A percentile compares a stretch with the other conserved stretches of the same genome.
Conservation (phyloP, 2,797 vertebrate species). For the Lutjanus argentimaculatus region DNA sequence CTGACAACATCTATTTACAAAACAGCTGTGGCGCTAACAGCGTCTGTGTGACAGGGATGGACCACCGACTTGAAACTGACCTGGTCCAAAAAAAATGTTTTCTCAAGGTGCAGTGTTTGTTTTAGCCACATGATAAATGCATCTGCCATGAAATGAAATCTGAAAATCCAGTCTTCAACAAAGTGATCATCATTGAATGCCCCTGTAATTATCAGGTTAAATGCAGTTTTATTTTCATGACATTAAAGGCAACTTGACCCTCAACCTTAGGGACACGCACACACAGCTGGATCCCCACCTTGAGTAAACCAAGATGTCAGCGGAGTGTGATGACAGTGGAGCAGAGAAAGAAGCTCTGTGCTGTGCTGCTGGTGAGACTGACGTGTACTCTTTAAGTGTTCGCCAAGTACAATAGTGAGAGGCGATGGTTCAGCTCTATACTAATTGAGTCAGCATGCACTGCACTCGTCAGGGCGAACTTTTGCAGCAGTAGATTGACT, state of each 20-base stretch:
- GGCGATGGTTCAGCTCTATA: slow-evolving; percentile 72
- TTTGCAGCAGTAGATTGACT: slow-evolving; percentile 76
- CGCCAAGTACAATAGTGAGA: slow-evolving; percentile 83
- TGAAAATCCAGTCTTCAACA: slow-evolving; percentile 2
- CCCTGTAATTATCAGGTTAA: not conserved
- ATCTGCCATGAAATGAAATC: not conserved
- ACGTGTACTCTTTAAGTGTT: slow-evolving; percentile 74
- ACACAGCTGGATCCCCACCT: slow-evolving; percentile 66
- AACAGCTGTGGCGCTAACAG: slow-evolving; percentile 70
- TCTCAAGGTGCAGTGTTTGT: slow-evolving; percentile 8
- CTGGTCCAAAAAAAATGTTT: not conserved
- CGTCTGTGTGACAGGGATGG: slow-evolving; percentile 36
- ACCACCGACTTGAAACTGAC: slow-evolving; percentile 48
- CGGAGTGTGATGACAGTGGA: slow-evolving; percentile 66
- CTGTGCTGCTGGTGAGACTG: slow-evolving; percentile 75
- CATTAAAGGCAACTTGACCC: slow-evolving; percentile 27
- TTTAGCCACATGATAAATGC: slow-evolving; percentile 11
- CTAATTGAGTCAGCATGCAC: slow-evolving; percentile 85
- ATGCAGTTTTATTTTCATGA: slow-evolving; percentile 16
- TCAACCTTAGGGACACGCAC: slow-evolving; percentile 34
- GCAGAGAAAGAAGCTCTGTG: slow-evolving; percentile 79
- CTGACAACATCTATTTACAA: slow-evolving; percentile 83
- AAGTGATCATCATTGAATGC: not conserved
- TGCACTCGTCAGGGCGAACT: slow-evolving; percentile 72
- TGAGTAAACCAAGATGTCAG: slow-evolving; percentile 81